Conservation (phyloP, 2,797 vertebrate species). For the Sebastes wilsoni region DNA sequence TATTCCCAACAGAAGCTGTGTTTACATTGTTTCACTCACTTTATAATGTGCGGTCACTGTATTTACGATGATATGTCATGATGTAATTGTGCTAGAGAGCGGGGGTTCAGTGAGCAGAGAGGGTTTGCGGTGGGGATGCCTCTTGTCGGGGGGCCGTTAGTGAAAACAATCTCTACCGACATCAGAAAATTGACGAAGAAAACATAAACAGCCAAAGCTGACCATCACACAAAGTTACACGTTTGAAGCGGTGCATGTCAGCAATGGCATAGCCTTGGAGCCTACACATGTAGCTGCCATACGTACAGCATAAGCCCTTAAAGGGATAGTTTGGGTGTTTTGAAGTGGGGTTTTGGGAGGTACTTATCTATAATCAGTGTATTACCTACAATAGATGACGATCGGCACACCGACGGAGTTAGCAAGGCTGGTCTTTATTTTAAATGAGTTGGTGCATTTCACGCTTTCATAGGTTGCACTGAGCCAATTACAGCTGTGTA, state of each 20-base stretch:
- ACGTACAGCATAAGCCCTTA: not conserved
- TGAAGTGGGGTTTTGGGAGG: too few relatives aligned
- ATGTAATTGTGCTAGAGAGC: not conserved
- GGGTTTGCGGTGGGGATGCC: not conserved
- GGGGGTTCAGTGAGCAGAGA: not conserved
- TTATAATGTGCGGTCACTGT: not conserved
- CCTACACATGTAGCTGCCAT: not conserved
- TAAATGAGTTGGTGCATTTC: not conserved
- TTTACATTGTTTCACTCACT: not conserved
- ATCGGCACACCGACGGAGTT: not conserved
- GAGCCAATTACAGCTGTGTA: not conserved
- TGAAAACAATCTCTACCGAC: not conserved
- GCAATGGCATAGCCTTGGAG: too few relatives aligned
- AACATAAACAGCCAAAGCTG: not conserved
- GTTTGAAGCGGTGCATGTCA: not conserved
- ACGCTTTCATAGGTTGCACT: not conserved
- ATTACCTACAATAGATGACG: too few relatives aligned
- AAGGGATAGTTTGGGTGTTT: too few relatives aligned
- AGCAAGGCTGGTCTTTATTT: not conserved
- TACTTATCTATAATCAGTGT: too few relatives aligned
- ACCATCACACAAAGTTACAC: not conserved
- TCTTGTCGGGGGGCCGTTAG: not conserved
- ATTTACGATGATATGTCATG: not conserved
- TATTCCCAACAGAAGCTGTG: not conserved
- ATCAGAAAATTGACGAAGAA: not conserved